Evolutionary conservation across 2,113 vertebrate species (phyloP).

Genomic region (Peromyscus polionotus): DNA sequence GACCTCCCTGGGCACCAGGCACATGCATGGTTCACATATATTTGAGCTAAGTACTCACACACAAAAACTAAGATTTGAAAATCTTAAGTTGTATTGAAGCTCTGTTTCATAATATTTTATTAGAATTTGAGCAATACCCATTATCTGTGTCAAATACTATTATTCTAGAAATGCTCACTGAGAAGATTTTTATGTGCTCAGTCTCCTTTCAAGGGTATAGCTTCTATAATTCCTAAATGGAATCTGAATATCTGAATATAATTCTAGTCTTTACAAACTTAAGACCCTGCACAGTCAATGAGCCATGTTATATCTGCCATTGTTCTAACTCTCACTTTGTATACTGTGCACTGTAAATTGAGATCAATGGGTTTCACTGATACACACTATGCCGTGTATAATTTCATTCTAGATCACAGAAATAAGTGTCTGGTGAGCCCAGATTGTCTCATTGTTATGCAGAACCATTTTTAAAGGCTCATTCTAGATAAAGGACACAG

Average conservation of each 20-base stretch:
- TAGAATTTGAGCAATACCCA: background rate
- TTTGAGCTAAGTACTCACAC: background rate
- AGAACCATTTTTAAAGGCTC: conserved; percentile 70
- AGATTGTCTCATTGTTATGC: conserved; percentile 83
- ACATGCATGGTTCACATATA: no score
- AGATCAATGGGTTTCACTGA: conserved; percentile 43
- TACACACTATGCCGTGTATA: conserved; percentile 73
- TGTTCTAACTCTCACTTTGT: conserved; percentile 76
- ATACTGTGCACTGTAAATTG: conserved; percentile 75
- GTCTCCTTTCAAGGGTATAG: background rate
- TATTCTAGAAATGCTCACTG: background rate
- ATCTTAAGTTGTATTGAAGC: background rate
- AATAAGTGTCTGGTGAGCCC: conserved; percentile 80
- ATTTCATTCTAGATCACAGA: conserved; percentile 80
- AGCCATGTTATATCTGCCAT: conserved; percentile 70
- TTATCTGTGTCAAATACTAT: background rate
- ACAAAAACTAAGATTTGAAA: background rate
- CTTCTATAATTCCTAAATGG: conserved; percentile 59
- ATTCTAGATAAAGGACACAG: conserved; percentile 77
- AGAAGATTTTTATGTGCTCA: background rate
- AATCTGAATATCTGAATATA: conserved; percentile 47
- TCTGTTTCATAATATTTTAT: background rate
- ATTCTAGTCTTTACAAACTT: conserved; percentile 9
- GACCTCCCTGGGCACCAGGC: background rate
- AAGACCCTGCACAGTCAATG: conserved; percentile 73